Conservation (phyloP, 2,113 vertebrate genomes). For the Serilophus lunatus region DNA sequence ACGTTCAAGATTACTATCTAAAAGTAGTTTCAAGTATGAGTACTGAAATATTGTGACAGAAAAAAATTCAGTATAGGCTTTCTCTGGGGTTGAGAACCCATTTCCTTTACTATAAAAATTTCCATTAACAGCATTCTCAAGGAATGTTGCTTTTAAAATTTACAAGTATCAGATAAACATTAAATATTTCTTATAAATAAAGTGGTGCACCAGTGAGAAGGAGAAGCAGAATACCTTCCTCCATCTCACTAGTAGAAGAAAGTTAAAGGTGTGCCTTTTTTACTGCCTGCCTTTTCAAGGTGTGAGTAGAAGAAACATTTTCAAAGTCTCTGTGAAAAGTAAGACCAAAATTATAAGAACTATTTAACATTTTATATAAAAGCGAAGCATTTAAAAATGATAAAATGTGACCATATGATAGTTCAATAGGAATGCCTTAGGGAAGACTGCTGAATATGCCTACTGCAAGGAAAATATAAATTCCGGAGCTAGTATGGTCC, state of each 20-base stretch:
- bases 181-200: neutral
- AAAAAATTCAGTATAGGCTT: neutral
- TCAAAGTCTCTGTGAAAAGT: neutral
- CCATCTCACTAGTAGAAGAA: neutral
- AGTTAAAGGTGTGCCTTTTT: neutral
- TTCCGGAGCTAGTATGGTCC: neutral
- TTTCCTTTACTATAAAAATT: neutral
- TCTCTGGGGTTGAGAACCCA: neutral
- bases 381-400: neutral
- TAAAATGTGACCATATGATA: neutral
- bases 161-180: neutral
- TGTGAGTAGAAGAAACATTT: neutral
- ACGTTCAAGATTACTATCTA: neutral
- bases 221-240: neutral
- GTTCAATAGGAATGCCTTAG: neutral
- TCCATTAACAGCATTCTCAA: neutral
- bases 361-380: constrained; percentile 14
- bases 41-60: neutral
- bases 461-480: neutral
- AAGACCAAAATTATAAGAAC: neutral
- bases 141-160: neutral
- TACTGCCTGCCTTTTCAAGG: neutral
- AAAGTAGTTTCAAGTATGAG: neutral
- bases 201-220: neutral
- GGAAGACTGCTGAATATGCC: neutral